Conservation (phyloP, 92 coral and sea anemone genomes). For the Heliopora coerulea region DNA sequence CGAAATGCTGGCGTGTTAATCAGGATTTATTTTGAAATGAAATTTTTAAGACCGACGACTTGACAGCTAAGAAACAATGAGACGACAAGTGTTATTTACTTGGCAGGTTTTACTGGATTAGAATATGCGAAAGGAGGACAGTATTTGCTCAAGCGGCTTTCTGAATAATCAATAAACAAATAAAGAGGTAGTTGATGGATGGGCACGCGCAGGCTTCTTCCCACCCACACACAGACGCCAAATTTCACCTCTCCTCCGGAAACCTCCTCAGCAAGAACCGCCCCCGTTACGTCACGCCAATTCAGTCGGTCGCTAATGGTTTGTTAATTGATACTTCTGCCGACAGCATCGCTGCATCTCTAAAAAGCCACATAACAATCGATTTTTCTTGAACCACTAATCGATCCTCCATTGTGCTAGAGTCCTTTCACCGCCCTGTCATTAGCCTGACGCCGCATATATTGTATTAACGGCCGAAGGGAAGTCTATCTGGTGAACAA, state of each 20-base stretch:
- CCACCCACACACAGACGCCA: not conserved
- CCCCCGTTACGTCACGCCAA: not conserved
- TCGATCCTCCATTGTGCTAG: too few species aligned
- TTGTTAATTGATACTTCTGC: not conserved
- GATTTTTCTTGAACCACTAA: too few species aligned
- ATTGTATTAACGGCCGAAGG: too few species aligned
- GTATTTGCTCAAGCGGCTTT: not conserved
- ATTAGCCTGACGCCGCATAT: too few species aligned
- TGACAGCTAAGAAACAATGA: not conserved
- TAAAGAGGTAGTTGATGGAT: not conserved
- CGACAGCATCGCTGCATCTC: too few species aligned
- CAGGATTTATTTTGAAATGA: not conserved
- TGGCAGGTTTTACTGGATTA: not conserved
- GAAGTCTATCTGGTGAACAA: too few species aligned
- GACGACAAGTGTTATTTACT: not conserved
- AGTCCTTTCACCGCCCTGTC: too few species aligned
- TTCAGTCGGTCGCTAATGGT: not conserved
- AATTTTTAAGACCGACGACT: not conserved
- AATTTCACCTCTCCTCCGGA: not conserved
- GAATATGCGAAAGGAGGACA: not conserved
- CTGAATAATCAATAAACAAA: not conserved
- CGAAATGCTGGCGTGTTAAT: not conserved
- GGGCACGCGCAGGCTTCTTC: not conserved
- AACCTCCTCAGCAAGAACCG: not conserved
- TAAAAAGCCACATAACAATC: too few species aligned